A percentile compares a stretch with the other conserved stretches of the same genome.
phyloP scores from a whole-genome alignment of 2,888 invertebrate genomes.

The Mimas tiliae region DNA sequence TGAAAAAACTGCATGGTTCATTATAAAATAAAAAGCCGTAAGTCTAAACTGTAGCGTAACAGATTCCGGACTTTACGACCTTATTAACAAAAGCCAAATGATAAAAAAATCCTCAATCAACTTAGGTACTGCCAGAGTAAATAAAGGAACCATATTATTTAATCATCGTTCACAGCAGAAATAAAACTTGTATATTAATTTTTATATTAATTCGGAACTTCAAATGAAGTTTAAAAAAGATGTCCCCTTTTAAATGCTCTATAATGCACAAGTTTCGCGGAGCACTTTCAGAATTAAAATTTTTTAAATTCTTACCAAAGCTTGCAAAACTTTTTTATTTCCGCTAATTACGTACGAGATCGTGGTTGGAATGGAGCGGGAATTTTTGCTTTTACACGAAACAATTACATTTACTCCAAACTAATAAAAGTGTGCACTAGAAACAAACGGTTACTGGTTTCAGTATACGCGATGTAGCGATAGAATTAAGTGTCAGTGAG shows the following conservation, averaged over 20 bases:
- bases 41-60: no score
- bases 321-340: conserved; percentile 10
- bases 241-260: background rate
- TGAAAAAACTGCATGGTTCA: no score
- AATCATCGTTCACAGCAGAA: no score
- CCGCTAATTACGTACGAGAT: background rate
- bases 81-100: no score
- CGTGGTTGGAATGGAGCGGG: background rate
- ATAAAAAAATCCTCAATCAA: no score
- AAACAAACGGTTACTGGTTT: background rate
- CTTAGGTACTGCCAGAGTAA: background rate
- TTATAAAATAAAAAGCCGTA: no score
- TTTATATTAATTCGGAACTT: no score
- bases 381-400: conserved; percentile 4
- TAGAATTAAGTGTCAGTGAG: no score
- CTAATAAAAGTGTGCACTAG: background rate
- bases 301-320: background rate
- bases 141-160: no score
- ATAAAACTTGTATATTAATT: no score
- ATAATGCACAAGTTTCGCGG: background rate
- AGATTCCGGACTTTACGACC: no score
- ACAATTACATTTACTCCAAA: background rate
- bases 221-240: no score
- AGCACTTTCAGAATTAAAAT: conserved; percentile 3
- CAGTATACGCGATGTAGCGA: background rate